These are phyloP conservation scores for Rhodophaea formosa DNA, from an alignment of 2,888 invertebrate genomes.

Conservation along the genomic window DNA sequence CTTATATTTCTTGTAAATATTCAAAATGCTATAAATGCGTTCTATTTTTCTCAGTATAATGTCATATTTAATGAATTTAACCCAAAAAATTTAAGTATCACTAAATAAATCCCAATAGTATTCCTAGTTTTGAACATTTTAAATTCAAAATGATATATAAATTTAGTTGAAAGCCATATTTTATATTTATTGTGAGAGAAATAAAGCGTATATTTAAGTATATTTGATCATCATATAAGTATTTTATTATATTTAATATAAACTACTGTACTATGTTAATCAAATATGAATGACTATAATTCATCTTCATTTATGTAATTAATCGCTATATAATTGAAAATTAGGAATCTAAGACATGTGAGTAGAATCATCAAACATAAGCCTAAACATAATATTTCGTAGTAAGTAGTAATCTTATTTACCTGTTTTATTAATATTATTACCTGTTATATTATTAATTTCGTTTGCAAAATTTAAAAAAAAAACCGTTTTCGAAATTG, in stretches of 20 bases:
- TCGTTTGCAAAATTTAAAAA: too few species aligned
- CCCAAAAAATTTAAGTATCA: too few species aligned
- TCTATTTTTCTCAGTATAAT: not conserved
- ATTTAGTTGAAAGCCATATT: too few species aligned
- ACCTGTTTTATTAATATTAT: too few species aligned
- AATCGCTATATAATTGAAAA: not conserved
- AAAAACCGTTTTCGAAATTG: too few species aligned
- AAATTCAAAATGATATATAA: too few species aligned
- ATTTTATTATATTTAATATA: not conserved
- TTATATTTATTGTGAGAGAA: not conserved
- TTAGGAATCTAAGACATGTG: too few species aligned
- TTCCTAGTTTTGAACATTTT: too few species aligned
- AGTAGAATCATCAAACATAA: not conserved
- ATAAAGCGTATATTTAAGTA: not conserved
- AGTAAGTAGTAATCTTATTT: not conserved
- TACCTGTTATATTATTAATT: too few species aligned
- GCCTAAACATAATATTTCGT: not conserved
- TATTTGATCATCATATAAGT: not conserved
- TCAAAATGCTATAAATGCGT: conserved; percentile 18
- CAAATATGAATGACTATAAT: conserved; percentile 40
- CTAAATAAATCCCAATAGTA: too few species aligned
- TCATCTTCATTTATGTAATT: not conserved
- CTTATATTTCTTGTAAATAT: conserved; percentile 32
- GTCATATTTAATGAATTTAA: too few species aligned
- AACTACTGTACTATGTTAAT: conserved; percentile 8